phyloP scores from a whole-genome alignment of 2,888 invertebrate species.

The Agrochola circellaris region DNA sequence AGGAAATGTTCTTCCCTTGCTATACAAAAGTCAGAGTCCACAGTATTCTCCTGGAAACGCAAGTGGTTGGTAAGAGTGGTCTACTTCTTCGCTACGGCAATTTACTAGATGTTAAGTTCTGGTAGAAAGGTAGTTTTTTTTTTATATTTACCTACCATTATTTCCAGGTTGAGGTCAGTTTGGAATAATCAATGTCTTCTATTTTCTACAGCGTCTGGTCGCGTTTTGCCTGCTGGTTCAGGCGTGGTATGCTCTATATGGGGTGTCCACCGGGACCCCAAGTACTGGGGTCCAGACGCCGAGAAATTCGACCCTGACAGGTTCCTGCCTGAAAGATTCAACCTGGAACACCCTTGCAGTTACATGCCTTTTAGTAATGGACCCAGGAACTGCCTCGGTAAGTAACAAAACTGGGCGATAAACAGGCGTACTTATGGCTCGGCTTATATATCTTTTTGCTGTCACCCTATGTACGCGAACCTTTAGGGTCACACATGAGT shows the following conservation, averaged over 20 bases:
- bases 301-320: constrained; percentile 92
- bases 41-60: not conserved
- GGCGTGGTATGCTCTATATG: constrained; percentile 87
- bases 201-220: constrained; percentile 79
- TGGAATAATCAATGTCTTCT: not conserved
- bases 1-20: not conserved
- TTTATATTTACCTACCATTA: not conserved
- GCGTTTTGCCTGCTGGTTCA: constrained; percentile 85
- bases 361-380: constrained; percentile 90
- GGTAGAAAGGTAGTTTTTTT: not conserved
- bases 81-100: not conserved
- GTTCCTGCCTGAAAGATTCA: constrained; percentile 90
- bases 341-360: constrained; percentile 81
- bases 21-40: not conserved
- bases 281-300: constrained; percentile 91
- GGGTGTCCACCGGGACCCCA: constrained; percentile 89
- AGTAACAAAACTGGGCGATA: constrained; percentile 52
- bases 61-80: not conserved
- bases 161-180: not conserved
- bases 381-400: constrained; percentile 89
- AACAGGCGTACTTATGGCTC: not conserved
- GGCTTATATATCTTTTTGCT: too few relatives aligned
- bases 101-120: not conserved
- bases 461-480: too few relatives aligned
- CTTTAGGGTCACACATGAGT: too few relatives aligned